Conservation (phyloP, 2,113 vertebrate species). For the Channa maculata region DNA sequence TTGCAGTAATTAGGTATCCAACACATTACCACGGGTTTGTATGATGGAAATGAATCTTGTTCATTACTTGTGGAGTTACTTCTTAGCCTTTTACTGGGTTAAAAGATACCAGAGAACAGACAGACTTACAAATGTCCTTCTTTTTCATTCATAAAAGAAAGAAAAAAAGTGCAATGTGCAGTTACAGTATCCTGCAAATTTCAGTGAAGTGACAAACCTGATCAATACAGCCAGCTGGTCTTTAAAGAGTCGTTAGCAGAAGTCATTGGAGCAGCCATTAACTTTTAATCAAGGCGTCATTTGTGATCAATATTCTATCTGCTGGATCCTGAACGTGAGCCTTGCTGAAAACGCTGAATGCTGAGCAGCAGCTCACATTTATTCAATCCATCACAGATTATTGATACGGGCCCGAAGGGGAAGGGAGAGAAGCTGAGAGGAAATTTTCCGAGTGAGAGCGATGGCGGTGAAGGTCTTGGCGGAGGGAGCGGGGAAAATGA, state of each 20-base stretch:
- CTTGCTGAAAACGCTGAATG: constrained; percentile 25
- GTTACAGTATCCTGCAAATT: background rate
- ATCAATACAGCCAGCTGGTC: background rate
- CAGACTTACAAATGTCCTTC: too few relatives aligned
- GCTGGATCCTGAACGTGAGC: constrained; percentile 15
- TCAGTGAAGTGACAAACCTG: background rate
- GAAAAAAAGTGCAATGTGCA: constrained; percentile 16
- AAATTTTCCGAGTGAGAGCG: constrained; percentile 48
- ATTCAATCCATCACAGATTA: constrained; percentile 45
- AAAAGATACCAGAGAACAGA: too few relatives aligned
- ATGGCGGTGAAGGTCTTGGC: constrained; percentile 5
- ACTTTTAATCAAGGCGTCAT: constrained; percentile 61
- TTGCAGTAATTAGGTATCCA: too few relatives aligned
- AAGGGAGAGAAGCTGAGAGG: constrained; percentile 36
- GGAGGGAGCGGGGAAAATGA: constrained; percentile 36
- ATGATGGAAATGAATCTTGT: too few relatives aligned
- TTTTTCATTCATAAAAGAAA: too few relatives aligned
- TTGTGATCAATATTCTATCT: constrained; percentile 58
- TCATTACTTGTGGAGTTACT: too few relatives aligned
- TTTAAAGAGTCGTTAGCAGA: constrained; percentile 34
- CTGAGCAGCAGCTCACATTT: constrained; percentile 17
- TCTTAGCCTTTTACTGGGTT: too few relatives aligned
- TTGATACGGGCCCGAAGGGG: constrained; percentile 50
- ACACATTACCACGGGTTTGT: too few relatives aligned
- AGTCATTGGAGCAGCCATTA: constrained; percentile 23